These are phyloP conservation scores for Donacobius atricapilla DNA, from an alignment of 2,113 vertebrate species.

Conservation along the genomic window DNA sequence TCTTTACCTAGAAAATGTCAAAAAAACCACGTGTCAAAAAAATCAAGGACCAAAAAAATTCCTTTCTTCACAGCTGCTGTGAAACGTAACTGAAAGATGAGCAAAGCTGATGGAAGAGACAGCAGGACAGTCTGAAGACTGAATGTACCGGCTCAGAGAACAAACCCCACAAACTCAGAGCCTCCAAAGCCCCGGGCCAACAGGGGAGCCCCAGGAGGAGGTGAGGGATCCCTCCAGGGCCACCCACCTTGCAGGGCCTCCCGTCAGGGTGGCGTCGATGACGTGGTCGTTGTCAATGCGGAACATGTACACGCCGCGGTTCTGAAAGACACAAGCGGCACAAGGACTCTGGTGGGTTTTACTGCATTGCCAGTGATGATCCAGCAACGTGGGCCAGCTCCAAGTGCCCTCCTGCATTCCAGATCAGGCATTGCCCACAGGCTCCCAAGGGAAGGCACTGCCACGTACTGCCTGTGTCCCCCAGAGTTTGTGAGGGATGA, in stretches of 20 bases:
- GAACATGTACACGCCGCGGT: constrained; percentile 98
- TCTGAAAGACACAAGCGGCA: constrained; percentile 70
- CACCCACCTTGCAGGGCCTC: constrained; percentile 91
- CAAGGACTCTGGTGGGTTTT: not conserved
- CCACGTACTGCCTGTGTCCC: rapidly evolving
- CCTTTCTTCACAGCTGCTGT: not conserved
- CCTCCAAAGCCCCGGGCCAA: not conserved
- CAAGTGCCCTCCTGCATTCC: rapidly evolving
- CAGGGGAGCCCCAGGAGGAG: not conserved
- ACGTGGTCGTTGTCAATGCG: constrained; percentile 95
- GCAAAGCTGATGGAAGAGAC: not conserved
- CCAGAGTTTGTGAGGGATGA: rapidly evolving
- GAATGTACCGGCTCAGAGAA: not conserved
- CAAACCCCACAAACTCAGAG: not conserved
- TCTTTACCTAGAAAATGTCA: not conserved
- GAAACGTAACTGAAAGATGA: not conserved
- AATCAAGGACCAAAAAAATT: not conserved
- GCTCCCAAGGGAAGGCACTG: rapidly evolving
- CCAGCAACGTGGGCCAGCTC: rapidly evolving
- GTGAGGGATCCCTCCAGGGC: not conserved
- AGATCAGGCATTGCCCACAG: rapidly evolving
- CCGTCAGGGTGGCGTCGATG: constrained; percentile 94
- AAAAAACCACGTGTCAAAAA: not conserved
- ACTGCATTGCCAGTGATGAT: rapidly evolving
- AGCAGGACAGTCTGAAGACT: rapidly evolving